Percentiles rank a stretch among this genome's conserved stretches.
Evolutionary conservation across 2,797 vertebrate genomes (phyloP).

Genomic region (Chelonia mydas): DNA sequence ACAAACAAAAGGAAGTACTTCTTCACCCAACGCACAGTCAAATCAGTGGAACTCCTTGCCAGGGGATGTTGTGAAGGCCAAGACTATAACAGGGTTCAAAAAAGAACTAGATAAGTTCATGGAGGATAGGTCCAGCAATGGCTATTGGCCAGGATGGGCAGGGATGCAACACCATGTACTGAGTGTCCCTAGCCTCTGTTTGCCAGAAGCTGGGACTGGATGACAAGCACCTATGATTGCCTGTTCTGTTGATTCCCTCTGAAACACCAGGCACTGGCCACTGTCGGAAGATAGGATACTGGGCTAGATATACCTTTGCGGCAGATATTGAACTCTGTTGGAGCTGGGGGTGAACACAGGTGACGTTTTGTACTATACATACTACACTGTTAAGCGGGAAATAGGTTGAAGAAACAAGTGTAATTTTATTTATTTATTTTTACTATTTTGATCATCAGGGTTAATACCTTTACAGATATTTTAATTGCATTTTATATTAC

Average conservation of each 20-base stretch:
- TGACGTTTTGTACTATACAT: neutral
- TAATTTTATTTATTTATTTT: neutral
- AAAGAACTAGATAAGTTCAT: neutral
- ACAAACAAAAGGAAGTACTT: neutral
- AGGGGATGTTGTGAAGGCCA: neutral
- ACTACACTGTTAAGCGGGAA: neutral
- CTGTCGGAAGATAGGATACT: neutral
- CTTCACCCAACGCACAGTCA: neutral
- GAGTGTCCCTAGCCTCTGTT: neutral
- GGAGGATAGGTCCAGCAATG: neutral
- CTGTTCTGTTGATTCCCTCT: neutral
- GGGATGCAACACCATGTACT: neutral
- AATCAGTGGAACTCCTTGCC: neutral
- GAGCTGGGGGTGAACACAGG: neutral
- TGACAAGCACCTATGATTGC: neutral
- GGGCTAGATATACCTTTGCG: neutral
- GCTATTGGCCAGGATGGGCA: neutral
- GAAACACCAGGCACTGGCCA: neutral
- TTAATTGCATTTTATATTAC: neutral
- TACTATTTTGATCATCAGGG: conserved; percentile 42
- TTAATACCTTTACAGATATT: conserved; percentile 64
- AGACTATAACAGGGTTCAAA: neutral
- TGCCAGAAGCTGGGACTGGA: neutral
- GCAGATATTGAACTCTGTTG: neutral
- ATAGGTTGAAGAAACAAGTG: neutral